These are phyloP conservation scores for Girardia tigrina DNA, from an alignment of 2,888 invertebrate species.

Conservation along the genomic window DNA sequence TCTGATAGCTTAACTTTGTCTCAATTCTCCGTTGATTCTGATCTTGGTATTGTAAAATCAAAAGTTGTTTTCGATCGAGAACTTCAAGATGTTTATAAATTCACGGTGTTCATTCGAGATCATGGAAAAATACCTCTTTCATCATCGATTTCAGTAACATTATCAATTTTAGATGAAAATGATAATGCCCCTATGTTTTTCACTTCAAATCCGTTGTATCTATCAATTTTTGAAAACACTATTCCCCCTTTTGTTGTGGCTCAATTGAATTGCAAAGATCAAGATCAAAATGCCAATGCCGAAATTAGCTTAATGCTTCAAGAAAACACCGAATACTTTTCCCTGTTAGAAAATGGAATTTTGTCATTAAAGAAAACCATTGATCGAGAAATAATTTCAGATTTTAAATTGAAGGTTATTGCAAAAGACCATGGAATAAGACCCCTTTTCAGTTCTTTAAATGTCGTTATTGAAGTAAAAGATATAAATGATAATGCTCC, in stretches of 20 bases:
- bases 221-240: background rate
- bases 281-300: background rate
- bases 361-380: background rate
- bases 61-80: background rate
- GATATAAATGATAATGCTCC: constrained; percentile 7
- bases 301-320: background rate
- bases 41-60: background rate
- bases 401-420: background rate
- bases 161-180: background rate
- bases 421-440: background rate
- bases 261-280: background rate
- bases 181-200: constrained; percentile 2
- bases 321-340: background rate
- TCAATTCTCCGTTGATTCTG: background rate
- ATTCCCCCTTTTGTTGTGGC: background rate
- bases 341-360: background rate
- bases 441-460: background rate
- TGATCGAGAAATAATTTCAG: background rate
- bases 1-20: background rate
- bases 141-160: background rate
- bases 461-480: background rate
- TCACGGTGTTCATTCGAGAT: background rate
- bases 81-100: background rate
- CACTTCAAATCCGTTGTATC: background rate
- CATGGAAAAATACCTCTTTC: background rate